Evolutionary conservation across 2,113 vertebrate species (phyloP).

Genomic region (Grallaria varia): DNA sequence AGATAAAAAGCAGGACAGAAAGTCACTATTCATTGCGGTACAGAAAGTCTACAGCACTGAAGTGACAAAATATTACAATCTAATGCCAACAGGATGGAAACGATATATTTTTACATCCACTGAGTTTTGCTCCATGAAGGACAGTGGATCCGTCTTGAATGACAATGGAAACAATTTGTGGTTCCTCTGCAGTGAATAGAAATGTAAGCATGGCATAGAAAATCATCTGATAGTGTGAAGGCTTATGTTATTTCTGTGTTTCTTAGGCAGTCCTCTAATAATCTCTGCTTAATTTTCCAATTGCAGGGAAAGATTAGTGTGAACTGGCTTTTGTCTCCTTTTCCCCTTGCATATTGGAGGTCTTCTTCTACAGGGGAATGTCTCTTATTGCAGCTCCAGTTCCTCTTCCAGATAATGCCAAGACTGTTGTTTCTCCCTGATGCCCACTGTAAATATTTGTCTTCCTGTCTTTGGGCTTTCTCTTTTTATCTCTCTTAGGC

Average conservation of each 20-base stretch:
- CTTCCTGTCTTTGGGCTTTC: neutral
- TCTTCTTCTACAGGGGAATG: neutral
- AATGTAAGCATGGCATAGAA: neutral
- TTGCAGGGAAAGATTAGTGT: neutral
- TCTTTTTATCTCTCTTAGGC: neutral
- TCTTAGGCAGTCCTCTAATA: neutral
- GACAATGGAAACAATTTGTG: neutral
- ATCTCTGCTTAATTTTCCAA: neutral
- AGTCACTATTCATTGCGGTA: neutral
- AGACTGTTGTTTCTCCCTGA: neutral
- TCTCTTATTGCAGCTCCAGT: neutral
- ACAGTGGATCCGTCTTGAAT: neutral
- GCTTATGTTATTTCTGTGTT: neutral
- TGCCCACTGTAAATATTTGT: neutral
- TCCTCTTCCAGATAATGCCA: neutral
- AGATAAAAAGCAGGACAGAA: conserved; percentile 33
- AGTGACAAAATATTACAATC: neutral
- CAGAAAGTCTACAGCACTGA: neutral
- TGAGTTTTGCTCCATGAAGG: neutral
- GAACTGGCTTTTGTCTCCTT: neutral
- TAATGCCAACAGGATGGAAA: neutral
- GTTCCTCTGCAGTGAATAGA: neutral
- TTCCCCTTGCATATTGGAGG: neutral
- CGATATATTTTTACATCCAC: neutral
- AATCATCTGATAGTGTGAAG: neutral